phyloP scores from a whole-genome alignment of 2,113 vertebrate genomes.

The Ovis aries region DNA sequence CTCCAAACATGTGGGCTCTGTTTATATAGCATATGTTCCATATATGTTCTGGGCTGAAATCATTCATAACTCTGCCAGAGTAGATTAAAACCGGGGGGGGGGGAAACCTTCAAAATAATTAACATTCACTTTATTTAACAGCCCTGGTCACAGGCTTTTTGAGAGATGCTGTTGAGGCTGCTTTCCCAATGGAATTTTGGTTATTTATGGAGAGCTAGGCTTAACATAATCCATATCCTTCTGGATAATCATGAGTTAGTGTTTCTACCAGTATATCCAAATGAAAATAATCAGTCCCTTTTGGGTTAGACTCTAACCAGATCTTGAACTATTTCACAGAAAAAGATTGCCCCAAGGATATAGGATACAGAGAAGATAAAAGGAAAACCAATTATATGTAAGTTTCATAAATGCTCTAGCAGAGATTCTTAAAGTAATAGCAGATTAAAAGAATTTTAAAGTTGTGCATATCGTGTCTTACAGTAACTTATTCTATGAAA shows the following conservation, averaged over 20 bases:
- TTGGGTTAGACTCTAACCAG: not conserved
- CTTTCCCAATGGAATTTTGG: not conserved
- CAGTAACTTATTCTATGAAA: not conserved
- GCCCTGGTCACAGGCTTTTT: not conserved
- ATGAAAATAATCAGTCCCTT: conserved; percentile 17
- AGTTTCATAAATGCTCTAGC: not conserved
- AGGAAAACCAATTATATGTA: not conserved
- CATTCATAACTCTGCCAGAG: not conserved
- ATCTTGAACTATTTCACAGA: conserved; percentile 24
- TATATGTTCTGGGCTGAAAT: not conserved
- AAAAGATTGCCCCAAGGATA: not conserved
- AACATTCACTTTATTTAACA: not conserved
- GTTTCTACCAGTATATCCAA: not conserved
- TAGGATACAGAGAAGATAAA: not conserved
- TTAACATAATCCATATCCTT: not conserved
- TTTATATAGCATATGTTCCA: not conserved
- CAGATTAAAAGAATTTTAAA: not conserved
- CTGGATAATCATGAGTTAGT: conserved; percentile 1
- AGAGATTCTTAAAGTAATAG: not conserved
- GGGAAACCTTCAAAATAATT: not conserved
- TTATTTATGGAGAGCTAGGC: conserved; percentile 7
- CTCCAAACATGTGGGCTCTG: not conserved
- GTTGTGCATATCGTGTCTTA: not conserved
- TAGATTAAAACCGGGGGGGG: not conserved
- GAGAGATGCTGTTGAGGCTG: not conserved